Conservation (phyloP, 2,797 vertebrate genomes). For the Helarctos malayanus region DNA sequence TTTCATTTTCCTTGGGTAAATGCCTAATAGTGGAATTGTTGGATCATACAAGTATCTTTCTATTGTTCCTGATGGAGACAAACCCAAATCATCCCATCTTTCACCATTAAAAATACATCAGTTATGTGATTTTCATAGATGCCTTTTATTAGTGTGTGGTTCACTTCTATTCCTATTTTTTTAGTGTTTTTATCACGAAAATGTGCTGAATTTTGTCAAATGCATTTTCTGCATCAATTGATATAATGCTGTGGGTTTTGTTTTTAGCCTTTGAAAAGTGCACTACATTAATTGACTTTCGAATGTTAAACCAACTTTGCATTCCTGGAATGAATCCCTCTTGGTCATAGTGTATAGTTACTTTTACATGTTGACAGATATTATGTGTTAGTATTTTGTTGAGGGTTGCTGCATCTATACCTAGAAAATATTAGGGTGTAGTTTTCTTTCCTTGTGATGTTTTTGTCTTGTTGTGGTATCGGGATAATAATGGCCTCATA, state of each 20-base stretch:
- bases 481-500: background rate
- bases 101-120: background rate
- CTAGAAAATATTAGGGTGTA: background rate
- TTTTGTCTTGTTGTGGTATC: background rate
- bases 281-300: background rate
- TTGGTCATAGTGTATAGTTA: background rate
- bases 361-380: background rate
- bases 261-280: background rate
- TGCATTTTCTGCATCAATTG: background rate
- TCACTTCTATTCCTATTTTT: background rate
- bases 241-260: no score
- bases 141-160: background rate
- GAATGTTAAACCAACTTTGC: background rate
- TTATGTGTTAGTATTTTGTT: background rate
- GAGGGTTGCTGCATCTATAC: background rate
- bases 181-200: background rate
- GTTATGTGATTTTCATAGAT: background rate
- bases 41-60: background rate
- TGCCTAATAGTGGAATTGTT: background rate
- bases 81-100: background rate
- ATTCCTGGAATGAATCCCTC: background rate
- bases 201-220: background rate
- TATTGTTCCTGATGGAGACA: background rate
- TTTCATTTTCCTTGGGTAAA: background rate
- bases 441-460: background rate